Percentiles rank a stretch among this genome's conserved stretches.
Conservation (phyloP, 2,888 invertebrate genomes). For the Microctonus hyperodae region DNA sequence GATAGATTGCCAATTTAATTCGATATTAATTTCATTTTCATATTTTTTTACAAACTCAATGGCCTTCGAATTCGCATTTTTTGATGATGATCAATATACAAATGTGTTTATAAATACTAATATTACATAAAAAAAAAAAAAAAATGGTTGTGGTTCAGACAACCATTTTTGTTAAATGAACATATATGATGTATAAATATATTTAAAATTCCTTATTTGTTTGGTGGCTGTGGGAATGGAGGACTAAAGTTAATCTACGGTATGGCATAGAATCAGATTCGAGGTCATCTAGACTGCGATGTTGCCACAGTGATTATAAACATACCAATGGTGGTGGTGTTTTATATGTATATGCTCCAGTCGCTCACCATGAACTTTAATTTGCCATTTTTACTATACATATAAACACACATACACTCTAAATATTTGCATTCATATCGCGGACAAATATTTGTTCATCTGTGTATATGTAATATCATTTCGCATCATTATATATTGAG, state of each 20-base stretch:
- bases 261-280: conserved; percentile 16
- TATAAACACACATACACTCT: neutral
- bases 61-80: conserved; percentile 25
- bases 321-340: conserved; percentile 18
- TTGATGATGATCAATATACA: conserved; percentile 27
- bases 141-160: conserved; percentile 13
- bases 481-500: neutral
- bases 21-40: too few species aligned
- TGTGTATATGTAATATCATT: neutral
- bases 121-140: neutral
- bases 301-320: conserved; percentile 18
- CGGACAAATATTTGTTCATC: neutral
- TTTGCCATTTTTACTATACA: conserved; percentile 2
- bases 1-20: too few species aligned
- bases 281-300: conserved; percentile 21
- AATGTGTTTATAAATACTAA: neutral
- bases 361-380: conserved; percentile 24
- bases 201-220: neutral
- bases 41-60: conserved; percentile 23
- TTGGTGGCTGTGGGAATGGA: conserved; percentile 5
- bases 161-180: neutral
- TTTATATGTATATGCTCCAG: conserved; percentile 2
- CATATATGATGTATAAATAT: neutral
- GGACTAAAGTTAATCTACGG: conserved; percentile 6
- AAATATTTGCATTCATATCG: conserved; percentile 1